phyloP scores from a whole-genome alignment of 2,113 vertebrate species.

The Neodontobutis hainanensis region DNA sequence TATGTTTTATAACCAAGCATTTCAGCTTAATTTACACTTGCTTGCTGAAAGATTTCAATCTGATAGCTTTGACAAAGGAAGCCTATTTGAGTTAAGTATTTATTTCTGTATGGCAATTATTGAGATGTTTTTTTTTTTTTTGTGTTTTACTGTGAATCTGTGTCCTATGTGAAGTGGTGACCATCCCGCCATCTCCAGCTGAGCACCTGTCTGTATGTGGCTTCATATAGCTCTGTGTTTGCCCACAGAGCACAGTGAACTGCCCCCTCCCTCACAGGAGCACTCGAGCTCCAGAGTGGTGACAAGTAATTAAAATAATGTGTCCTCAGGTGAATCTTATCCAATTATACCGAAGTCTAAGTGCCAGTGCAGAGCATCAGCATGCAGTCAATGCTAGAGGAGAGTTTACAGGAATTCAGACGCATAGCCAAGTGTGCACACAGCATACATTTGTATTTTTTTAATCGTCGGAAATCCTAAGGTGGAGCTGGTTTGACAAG shows the following conservation, averaged over 20 bases:
- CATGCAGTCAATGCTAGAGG: slow-evolving; percentile 13
- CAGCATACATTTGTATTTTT: not conserved
- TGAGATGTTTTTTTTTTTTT: too few species aligned
- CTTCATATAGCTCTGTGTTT: slow-evolving; percentile 36
- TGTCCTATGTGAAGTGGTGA: too few species aligned
- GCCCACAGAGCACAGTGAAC: slow-evolving; percentile 38
- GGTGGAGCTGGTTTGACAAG: not conserved
- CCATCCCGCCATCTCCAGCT: not conserved
- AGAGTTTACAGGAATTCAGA: slow-evolving; percentile 22
- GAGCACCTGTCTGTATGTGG: slow-evolving; percentile 13
- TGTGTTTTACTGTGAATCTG: too few species aligned
- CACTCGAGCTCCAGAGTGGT: slow-evolving; percentile 29
- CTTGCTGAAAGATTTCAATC: too few species aligned
- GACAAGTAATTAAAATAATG: slow-evolving; percentile 73
- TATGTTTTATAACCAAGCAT: not conserved
- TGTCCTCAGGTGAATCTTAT: slow-evolving; percentile 50
- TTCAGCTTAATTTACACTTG: too few species aligned
- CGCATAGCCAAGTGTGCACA: not conserved
- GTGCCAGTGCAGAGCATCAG: slow-evolving; percentile 22
- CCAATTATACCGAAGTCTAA: slow-evolving; percentile 50
- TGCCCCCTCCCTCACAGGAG: slow-evolving; percentile 19
- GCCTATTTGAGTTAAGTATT: too few species aligned
- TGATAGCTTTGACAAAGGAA: too few species aligned
- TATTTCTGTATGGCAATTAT: too few species aligned
- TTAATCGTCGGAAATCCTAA: not conserved